Conservation (phyloP, 2,888 invertebrate species). For the Apoda limacodes region DNA sequence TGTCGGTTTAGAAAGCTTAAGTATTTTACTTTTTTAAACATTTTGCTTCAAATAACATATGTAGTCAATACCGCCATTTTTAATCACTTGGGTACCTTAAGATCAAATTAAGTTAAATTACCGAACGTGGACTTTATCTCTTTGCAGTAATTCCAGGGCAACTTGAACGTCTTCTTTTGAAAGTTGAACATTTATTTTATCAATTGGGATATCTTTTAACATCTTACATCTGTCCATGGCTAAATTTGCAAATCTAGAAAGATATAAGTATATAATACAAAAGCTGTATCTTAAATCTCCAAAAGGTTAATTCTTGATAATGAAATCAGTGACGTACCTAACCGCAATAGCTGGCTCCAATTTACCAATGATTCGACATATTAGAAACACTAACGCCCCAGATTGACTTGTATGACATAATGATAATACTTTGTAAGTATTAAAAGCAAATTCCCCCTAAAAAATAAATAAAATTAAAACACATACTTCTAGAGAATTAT, state of each 20-base stretch:
- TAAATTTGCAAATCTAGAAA: constrained; percentile 69
- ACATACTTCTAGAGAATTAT: too few relatives aligned
- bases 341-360: constrained; percentile 63
- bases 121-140: constrained; percentile 72
- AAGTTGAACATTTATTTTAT: constrained; percentile 73
- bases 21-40: too few relatives aligned
- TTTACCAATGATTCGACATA: constrained; percentile 76
- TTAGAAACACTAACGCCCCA: constrained; percentile 78
- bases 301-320: too few relatives aligned
- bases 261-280: constrained; percentile 11
- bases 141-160: constrained; percentile 71
- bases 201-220: constrained; percentile 71
- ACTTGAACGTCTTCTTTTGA: constrained; percentile 76
- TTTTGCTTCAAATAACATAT: too few relatives aligned
- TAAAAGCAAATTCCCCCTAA: constrained; percentile 77
- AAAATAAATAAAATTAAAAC: constrained; percentile 25
- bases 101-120: too few relatives aligned
- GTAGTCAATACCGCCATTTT: too few relatives aligned
- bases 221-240: constrained; percentile 77
- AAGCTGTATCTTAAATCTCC: not conserved
- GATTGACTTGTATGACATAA: constrained; percentile 78
- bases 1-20: too few relatives aligned
- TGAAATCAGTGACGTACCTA: constrained; percentile 39
- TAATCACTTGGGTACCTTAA: too few relatives aligned
- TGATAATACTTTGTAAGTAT: constrained; percentile 76